Base-by-base conservation (phyloP, 2,797 vertebrate species). In the Helostoma temminkii region DNA sequence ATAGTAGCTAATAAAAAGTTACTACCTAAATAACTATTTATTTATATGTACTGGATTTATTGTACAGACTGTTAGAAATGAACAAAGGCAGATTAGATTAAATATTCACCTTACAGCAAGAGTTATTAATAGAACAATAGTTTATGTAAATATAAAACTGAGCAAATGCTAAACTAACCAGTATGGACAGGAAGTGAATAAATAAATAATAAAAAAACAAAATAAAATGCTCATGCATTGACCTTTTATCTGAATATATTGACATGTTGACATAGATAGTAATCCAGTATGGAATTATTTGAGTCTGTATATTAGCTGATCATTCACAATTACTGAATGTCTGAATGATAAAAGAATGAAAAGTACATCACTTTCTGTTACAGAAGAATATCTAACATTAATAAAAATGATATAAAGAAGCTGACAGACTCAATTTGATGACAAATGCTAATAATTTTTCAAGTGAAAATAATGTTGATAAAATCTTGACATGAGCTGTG, bases 401-500 rank as follows among this genome's bases (percentile, higher is more conserved):
- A 74, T 69, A 32, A 59, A 48, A 54, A 64, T 47, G 67, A 66
- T 37, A 12, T 19, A 43, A 65, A 58, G 62, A 52, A 32, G 37
- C 22, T 37, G 56, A 56, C 56, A 36, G 22, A 70, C 45, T 57
- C 36, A 48, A 53, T 66, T 46, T 71, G 25, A 69, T 57, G 50
- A 71, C 19, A 56, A 64, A 71, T 47, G 12, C 32, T 53, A 41
- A 64, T 37, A 22, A n/a, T 45, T 61, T 69, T 75, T 56, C n/a
- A 34, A 49, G 55, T 43, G 45, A n/a, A 55, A 46, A 65, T 62
- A 30, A 36, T 30, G 32, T 43, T 69, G 70, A 71, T 52, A 25
- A 43, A 67, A 62, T 81, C 22, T 50, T 46, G 37, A 66, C 58
- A 61, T 55, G 8, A 54, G 49, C 57, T 36, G 48, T 57, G 66